Conservation (phyloP, 2,797 vertebrate species). For the Propithecus perrieri region DNA sequence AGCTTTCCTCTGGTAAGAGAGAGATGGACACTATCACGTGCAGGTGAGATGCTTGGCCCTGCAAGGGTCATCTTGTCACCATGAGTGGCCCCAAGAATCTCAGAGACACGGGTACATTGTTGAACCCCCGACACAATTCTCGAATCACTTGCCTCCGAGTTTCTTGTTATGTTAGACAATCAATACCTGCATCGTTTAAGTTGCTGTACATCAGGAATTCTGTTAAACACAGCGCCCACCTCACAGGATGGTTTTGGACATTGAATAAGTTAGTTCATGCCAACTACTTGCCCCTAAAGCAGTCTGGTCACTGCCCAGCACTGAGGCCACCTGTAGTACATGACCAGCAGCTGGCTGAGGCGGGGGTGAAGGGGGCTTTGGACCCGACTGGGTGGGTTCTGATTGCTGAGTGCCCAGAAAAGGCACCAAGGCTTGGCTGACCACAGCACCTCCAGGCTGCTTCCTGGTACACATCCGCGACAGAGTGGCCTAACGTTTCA, state of each 20-base stretch:
- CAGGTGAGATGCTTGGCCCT: not conserved
- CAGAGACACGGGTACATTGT: not conserved
- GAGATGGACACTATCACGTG: not conserved
- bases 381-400: not conserved
- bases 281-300: not conserved
- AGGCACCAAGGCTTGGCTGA: not conserved
- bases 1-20: not conserved
- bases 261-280: not conserved
- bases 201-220: not conserved
- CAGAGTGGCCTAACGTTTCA: not conserved
- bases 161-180: not conserved
- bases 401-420: not conserved
- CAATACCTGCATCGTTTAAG: not conserved
- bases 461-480: not conserved
- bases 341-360: not conserved
- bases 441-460: not conserved
- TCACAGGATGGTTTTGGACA: not conserved
- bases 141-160: not conserved
- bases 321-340: not conserved
- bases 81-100: not conserved
- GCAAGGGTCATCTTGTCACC: not conserved
- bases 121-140: not conserved
- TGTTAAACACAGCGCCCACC: not conserved
- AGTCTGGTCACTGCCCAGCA: not conserved
- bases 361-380: not conserved